Evolutionary conservation across 2,888 invertebrate genomes (phyloP).

Genomic region (Tetheella fluctuosa): DNA sequence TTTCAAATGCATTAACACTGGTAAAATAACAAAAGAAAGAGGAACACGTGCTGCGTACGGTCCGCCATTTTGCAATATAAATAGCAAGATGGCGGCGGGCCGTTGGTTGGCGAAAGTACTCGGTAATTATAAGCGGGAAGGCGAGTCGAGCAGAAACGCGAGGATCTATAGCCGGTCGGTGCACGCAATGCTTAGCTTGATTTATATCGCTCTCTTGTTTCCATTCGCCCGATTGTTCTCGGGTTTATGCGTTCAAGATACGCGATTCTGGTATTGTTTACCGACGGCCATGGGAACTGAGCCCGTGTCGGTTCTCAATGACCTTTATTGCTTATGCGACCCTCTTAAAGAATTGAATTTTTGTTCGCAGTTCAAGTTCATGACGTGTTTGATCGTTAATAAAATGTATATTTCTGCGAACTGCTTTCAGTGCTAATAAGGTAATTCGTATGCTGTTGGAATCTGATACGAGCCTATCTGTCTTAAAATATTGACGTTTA

Average conservation of each 20-base stretch:
- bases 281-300: conserved; percentile 71
- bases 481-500: conserved; percentile 13
- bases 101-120: conserved; percentile 81
- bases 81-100: conserved; percentile 80
- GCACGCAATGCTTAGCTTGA: conserved; percentile 81
- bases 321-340: conserved; percentile 60
- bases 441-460: conserved; percentile 9
- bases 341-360: conserved; percentile 43
- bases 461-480: not conserved
- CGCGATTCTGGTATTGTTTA: conserved; percentile 76
- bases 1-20: conserved; percentile 46
- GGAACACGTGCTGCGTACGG: conserved; percentile 69
- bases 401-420: not conserved
- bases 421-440: conserved; percentile 21
- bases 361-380: conserved; percentile 57
- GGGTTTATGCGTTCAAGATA: conserved; percentile 67
- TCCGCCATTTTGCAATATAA: conserved; percentile 82
- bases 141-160: conserved; percentile 72
- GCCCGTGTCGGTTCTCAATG: conserved; percentile 59
- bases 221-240: conserved; percentile 78
- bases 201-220: conserved; percentile 81
- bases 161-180: conserved; percentile 76
- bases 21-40: conserved; percentile 71
- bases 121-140: conserved; percentile 78
- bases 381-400: conserved; percentile 22